Evolutionary conservation across 2,888 invertebrate genomes (phyloP).

Genomic region (Lepidocyrtinus sp.): DNA sequence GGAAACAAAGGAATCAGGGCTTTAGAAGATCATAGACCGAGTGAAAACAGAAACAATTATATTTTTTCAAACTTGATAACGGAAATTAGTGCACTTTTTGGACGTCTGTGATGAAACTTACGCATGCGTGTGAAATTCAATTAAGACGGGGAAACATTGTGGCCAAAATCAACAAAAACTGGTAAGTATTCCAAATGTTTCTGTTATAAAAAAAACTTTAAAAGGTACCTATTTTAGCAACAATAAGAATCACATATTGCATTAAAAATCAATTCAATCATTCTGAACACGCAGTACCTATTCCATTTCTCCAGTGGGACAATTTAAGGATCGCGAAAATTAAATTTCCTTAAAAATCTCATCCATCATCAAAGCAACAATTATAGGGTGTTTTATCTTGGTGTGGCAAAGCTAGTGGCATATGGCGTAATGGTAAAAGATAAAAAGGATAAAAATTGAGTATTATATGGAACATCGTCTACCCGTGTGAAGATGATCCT

Average conservation of each 20-base stretch:
- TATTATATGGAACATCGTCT: not conserved
- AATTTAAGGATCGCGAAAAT: no score
- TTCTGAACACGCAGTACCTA: no score
- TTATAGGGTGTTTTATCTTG: no score
- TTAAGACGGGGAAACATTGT: not conserved
- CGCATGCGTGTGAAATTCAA: not conserved
- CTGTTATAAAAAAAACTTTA: no score
- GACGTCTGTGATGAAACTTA: not conserved
- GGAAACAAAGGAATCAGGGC: not conserved
- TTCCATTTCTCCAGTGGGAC: no score
- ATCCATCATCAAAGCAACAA: no score
- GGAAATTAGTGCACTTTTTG: not conserved
- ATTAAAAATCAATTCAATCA: no score
- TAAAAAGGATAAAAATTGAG: slow-evolving; percentile 24
- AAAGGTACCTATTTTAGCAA: no score
- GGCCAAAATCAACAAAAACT: not conserved
- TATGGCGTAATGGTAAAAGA: slow-evolving; percentile 45
- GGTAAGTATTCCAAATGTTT: not conserved
- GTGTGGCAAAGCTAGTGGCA: slow-evolving; percentile 38
- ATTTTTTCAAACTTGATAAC: not conserved
- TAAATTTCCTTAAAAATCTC: no score
- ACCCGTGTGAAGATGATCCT: slow-evolving; percentile 32
- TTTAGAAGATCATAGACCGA: not conserved
- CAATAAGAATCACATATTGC: no score
- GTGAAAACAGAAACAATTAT: not conserved